phyloP scores from a whole-genome alignment of 2,113 vertebrate genomes.

The Anguilla rostrata region DNA sequence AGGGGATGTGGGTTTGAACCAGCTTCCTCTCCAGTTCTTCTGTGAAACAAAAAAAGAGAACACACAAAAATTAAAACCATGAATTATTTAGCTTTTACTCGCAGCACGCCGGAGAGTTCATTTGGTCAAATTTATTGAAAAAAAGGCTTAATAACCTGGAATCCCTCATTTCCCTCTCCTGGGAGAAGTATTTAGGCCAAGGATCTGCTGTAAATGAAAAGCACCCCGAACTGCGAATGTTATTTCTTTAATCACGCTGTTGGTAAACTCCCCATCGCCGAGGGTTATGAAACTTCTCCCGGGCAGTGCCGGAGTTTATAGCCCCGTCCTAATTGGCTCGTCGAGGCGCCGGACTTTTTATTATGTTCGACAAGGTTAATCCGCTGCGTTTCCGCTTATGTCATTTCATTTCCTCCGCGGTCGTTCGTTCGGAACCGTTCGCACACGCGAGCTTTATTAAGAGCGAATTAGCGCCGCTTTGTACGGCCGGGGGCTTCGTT shows the following conservation, averaged over 20 bases:
- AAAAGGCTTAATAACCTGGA: not conserved
- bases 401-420: not conserved
- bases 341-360: not conserved
- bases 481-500: not conserved
- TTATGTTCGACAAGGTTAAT: not conserved
- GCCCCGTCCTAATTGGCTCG: not conserved
- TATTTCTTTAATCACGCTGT: not conserved
- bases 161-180: not conserved
- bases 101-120: not conserved
- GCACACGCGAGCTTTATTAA: not conserved
- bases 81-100: slow-evolving; percentile 3
- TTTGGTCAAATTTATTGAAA: not conserved
- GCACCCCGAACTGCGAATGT: not conserved
- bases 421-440: not conserved
- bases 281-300: not conserved
- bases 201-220: not conserved
- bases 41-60: not conserved
- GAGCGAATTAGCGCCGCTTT: not conserved
- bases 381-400: not conserved
- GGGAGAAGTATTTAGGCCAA: not conserved
- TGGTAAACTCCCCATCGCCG: not conserved
- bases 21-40: not conserved
- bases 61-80: not conserved
- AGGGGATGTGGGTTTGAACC: not conserved
- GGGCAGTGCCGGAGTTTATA: not conserved